Conservation (phyloP, 2,797 vertebrate species). For the Todus mexicanus region DNA sequence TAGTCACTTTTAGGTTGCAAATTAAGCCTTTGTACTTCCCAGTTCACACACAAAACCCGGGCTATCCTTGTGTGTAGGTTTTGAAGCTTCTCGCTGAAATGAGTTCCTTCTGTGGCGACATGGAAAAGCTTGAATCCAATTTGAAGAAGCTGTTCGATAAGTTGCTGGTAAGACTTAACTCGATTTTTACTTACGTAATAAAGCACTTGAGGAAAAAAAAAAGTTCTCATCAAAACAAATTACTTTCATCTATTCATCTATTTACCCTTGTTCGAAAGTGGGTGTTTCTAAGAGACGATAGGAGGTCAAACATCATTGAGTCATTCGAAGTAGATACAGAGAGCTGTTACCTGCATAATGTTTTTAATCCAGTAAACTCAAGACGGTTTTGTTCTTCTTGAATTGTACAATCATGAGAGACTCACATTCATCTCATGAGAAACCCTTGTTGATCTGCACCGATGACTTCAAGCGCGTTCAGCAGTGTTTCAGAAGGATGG, state of each 20-base stretch:
- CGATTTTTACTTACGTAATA: neutral
- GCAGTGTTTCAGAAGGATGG: neutral
- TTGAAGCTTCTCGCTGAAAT: slow-evolving; percentile 97
- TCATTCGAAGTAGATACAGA: neutral
- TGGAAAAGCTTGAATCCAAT: slow-evolving; percentile 97
- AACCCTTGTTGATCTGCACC: neutral
- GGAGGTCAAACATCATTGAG: neutral
- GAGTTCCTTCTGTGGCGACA: slow-evolving; percentile 97
- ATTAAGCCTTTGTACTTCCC: neutral
- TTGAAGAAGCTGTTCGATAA: slow-evolving; percentile 95
- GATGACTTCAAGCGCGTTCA: neutral
- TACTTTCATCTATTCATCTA: neutral
- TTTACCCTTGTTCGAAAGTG: neutral
- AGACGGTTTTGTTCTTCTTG: neutral
- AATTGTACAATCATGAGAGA: neutral
- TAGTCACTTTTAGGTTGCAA: neutral
- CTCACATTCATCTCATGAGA: neutral
- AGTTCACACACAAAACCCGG: neutral
- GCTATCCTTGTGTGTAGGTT: slow-evolving; percentile 75
- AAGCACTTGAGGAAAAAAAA: neutral
- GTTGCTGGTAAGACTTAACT: slow-evolving; percentile 86
- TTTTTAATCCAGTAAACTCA: neutral
- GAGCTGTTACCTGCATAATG: neutral
- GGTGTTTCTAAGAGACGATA: neutral
- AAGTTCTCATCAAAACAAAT: neutral